A percentile compares a stretch with the other conserved stretches of the same genome.
Evolutionary conservation across 2,797 vertebrate species (phyloP).

Genomic region (Cryptoblepharus egeriae): DNA sequence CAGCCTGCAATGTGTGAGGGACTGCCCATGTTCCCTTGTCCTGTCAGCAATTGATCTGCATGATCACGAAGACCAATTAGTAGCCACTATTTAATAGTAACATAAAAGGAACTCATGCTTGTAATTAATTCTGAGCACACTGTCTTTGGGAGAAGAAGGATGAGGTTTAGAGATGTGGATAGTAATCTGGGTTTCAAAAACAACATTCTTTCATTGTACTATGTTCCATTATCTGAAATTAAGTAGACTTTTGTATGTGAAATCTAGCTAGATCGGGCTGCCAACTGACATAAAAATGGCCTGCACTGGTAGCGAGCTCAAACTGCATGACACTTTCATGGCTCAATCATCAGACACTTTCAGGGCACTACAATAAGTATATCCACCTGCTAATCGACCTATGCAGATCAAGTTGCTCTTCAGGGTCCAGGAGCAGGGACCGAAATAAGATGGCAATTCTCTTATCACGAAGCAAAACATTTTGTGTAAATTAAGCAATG

Average conservation of each 20-base stretch:
- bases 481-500: no score
- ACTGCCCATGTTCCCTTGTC: background rate
- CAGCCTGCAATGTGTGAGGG: background rate
- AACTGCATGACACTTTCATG: background rate
- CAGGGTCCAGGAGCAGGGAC: no score
- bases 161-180: slow-evolving; percentile 11
- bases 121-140: slow-evolving; percentile 40
- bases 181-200: slow-evolving; percentile 14
- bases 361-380: no score
- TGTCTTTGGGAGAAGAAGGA: slow-evolving; percentile 19
- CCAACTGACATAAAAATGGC: background rate
- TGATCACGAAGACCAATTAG: slow-evolving; percentile 19
- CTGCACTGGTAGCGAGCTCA: background rate
- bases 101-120: slow-evolving; percentile 37
- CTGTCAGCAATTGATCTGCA: background rate
- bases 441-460: no score
- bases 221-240: background rate
- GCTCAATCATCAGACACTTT: background rate
- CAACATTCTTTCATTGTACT: slow-evolving; percentile 12
- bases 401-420: no score
- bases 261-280: background rate
- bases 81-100: slow-evolving; percentile 49
- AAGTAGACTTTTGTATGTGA: background rate
- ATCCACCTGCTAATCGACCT: slow-evolving; percentile 42
- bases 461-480: no score